A percentile compares a stretch with the other conserved stretches of the same genome.
Evolutionary conservation across 1,140 invertebrate species (phyloP).

Genomic region (Drosophila jambulina): DNA sequence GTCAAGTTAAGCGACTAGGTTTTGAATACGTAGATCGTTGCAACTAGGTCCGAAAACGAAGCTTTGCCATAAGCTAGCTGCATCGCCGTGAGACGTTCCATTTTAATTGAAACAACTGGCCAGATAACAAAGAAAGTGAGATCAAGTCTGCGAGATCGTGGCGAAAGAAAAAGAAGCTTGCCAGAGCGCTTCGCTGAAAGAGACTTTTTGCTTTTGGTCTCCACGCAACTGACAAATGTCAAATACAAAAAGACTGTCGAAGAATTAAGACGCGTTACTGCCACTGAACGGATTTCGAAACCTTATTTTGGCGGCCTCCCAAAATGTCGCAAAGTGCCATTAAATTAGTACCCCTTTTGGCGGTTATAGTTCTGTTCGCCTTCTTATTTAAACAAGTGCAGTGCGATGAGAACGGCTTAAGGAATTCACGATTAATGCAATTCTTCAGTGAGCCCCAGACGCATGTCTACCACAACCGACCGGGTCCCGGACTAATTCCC

Average conservation of each 20-base stretch:
- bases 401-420: constrained; percentile 15
- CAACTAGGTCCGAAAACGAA: constrained; percentile 17
- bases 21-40: constrained; percentile 40
- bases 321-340: constrained; percentile 46
- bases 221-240: constrained; percentile 53
- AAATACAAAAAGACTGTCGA: constrained; percentile 72
- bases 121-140: constrained; percentile 69
- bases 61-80: constrained; percentile 19
- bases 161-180: constrained; percentile 68
- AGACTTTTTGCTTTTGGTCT: constrained; percentile 74
- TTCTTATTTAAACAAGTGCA: constrained; percentile 38
- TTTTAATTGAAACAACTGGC: constrained; percentile 45
- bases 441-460: constrained; percentile 59
- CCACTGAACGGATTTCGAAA: constrained; percentile 30
- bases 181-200: constrained; percentile 50
- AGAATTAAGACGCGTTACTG: constrained; percentile 59
- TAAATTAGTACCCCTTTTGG: constrained; percentile 17
- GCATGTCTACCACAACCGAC: constrained; percentile 45
- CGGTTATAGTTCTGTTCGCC: constrained; percentile 28
- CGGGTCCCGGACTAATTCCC: constrained; percentile 17
- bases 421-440: constrained; percentile 57
- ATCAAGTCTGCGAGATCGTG: constrained; percentile 75
- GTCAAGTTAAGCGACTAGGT: constrained; percentile 25
- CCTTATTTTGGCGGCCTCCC: constrained; percentile 12
- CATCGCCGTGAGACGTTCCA: constrained; percentile 44